These are phyloP conservation scores for Tichodroma muraria DNA, from an alignment of 2,113 vertebrate species.

Conservation along the genomic window DNA sequence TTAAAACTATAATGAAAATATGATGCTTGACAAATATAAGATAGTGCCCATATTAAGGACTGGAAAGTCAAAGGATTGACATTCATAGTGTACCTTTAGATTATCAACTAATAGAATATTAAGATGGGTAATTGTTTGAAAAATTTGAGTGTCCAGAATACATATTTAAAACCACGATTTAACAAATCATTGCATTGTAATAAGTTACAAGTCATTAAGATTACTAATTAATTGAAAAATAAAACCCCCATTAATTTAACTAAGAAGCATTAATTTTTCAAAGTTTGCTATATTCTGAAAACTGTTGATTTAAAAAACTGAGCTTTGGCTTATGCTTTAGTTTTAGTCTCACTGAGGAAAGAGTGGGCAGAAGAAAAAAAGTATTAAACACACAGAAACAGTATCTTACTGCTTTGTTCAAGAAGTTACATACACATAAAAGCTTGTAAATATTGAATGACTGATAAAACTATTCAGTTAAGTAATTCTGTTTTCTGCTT, in stretches of 20 bases:
- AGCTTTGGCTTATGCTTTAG: background rate
- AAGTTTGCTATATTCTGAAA: background rate
- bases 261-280: background rate
- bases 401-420: background rate
- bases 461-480: background rate
- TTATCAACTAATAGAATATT: background rate
- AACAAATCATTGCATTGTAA: background rate
- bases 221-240: background rate
- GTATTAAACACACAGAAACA: background rate
- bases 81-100: background rate
- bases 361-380: background rate
- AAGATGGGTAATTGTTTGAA: background rate
- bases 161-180: background rate
- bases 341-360: background rate
- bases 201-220: background rate
- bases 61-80: background rate
- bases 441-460: background rate
- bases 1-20: background rate
- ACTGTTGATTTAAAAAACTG: background rate
- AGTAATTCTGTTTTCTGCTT: background rate
- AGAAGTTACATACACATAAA: background rate
- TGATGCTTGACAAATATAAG: background rate
- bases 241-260: background rate
- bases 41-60: background rate
- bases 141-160: background rate